Evolutionary conservation across 23 tunicate species (phyloP).

Genomic region (Ciona savignyi): DNA sequence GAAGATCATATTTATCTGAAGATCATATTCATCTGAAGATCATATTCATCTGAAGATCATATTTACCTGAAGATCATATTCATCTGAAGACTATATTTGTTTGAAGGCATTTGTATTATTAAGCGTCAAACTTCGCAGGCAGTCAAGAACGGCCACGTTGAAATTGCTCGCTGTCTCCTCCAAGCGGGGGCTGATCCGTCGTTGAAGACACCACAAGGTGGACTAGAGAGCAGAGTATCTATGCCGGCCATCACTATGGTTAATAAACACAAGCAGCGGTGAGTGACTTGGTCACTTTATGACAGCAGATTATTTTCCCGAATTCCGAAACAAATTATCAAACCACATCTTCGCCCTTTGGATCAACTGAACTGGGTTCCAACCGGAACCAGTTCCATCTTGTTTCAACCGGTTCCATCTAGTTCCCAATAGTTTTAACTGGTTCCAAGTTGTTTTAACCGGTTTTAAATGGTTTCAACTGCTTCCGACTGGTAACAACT

Average conservation of each 20-base stretch:
- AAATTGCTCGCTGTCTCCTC: no score
- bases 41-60: no score
- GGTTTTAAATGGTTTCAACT: no score
- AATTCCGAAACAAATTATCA: no score
- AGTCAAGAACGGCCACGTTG: conserved; percentile 21
- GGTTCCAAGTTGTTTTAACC: neutral
- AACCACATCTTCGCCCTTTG: conserved; percentile 10
- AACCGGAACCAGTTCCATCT: neutral
- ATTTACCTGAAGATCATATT: no score
- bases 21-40: no score
- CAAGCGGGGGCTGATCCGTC: no score
- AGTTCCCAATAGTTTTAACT: neutral
- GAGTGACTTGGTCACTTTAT: neutral
- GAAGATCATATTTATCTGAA: no score
- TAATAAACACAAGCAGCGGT: conserved; percentile 22
- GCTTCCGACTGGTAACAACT: no score
- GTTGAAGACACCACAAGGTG: conserved; percentile 32
- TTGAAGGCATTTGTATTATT: no score
- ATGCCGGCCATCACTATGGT: conserved; percentile 3
- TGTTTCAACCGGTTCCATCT: neutral
- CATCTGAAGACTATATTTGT: neutral
- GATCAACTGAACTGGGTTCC: conserved; percentile 5
- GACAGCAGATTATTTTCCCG: no score
- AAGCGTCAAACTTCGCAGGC: no score
- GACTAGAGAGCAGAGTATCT: conserved; percentile 8